Evolutionary conservation across 2,888 invertebrate genomes (phyloP).

Genomic region (Athripsodes cinereus): DNA sequence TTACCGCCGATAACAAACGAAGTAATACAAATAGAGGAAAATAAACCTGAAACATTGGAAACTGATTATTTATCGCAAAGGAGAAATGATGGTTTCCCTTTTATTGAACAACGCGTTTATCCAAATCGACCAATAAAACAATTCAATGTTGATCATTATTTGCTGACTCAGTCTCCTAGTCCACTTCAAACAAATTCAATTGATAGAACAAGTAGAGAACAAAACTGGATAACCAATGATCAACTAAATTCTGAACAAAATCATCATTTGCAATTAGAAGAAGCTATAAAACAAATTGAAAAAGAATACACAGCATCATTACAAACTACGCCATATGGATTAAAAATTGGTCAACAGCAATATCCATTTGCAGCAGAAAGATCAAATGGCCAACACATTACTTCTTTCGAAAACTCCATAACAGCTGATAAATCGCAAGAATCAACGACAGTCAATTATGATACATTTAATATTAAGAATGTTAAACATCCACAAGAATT

Average conservation of each 20-base stretch:
- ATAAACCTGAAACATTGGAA: background rate
- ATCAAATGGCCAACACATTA: background rate
- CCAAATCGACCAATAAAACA: slow-evolving; percentile 8
- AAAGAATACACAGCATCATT: slow-evolving; percentile 4
- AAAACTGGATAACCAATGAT: slow-evolving; percentile 3
- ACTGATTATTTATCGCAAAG: background rate
- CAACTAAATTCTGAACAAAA: background rate
- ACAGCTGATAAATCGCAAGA: background rate
- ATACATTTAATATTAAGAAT: background rate
- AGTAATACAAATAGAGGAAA: background rate
- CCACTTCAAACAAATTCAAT: background rate
- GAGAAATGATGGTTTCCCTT: background rate
- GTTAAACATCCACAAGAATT: background rate
- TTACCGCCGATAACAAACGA: background rate
- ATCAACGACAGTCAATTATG: background rate
- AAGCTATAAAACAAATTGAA: slow-evolving; percentile 3
- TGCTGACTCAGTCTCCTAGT: background rate
- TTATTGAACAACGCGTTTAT: background rate
- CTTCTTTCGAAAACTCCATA: background rate
- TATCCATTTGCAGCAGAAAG: background rate
- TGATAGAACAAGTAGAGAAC: slow-evolving; percentile 7
- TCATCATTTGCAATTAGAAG: background rate
- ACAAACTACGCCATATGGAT: slow-evolving; percentile 4
- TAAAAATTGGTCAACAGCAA: slow-evolving; percentile 1
- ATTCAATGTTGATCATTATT: background rate